These are phyloP conservation scores for Scylla paramamosain DNA, from an alignment of 1,140 invertebrate genomes.

Conservation along the genomic window DNA sequence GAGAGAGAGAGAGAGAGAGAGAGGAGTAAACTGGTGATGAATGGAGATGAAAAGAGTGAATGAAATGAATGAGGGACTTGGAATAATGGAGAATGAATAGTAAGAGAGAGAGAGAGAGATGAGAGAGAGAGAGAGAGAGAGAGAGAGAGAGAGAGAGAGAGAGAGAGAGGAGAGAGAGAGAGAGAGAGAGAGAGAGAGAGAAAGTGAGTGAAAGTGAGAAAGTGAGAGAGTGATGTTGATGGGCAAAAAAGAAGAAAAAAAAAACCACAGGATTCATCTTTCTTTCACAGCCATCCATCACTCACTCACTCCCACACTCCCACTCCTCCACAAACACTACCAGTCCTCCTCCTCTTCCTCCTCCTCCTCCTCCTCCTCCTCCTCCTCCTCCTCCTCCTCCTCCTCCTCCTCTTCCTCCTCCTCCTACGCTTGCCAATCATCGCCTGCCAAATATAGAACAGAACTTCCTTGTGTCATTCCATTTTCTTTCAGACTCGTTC, in stretches of 20 bases:
- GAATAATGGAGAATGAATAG: background rate
- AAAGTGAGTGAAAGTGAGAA: background rate
- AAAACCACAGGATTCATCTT: no score
- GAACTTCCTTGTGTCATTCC: no score
- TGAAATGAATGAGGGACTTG: background rate
- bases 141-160: no score
- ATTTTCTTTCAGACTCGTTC: background rate
- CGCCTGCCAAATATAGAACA: no score
- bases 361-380: no score
- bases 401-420: background rate
- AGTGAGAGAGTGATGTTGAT: no score
- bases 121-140: no score
- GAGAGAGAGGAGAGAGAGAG: background rate
- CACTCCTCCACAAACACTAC: no score
- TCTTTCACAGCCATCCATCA: no score
- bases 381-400: background rate
- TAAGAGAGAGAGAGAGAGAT: background rate
- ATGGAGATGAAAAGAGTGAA: background rate
- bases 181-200: background rate
- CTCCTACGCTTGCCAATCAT: background rate
- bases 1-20: background rate
- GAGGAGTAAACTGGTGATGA: background rate
- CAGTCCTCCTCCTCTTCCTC: no score
- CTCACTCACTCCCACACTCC: no score
- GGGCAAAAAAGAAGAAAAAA: no score